Base-by-base conservation (phyloP, 2,797 vertebrate species). In the Rachycentron canadum region DNA sequence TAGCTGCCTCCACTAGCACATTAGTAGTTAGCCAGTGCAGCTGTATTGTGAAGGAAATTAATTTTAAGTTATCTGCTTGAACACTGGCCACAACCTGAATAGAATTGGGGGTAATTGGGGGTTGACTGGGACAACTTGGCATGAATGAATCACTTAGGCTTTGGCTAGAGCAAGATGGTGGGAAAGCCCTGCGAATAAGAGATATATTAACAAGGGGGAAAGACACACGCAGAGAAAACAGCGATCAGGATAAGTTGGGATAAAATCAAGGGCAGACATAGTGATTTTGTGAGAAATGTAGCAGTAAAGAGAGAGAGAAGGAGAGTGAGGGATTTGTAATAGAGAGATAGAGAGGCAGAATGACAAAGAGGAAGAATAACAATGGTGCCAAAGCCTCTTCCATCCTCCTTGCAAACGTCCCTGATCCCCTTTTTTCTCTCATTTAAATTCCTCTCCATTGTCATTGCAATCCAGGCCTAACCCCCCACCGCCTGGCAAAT, bases 371-470 rank as follows among this genome's bases (percentile, higher is more conserved):
- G 65, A 83, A 86, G 87, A 88, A 86, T 86, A 87, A 93, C 90
- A 92, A 93, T 91, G 62, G 91, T 55, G 73, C 88, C 78, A 91
- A 93, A 93, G 89, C 88, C 86, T 84, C 52, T 80, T 89, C 85
- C 83, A 88, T 86, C 91, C 92, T 89, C 69, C 90, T 69, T 87
- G 86, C 87, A 88, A 93, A 92, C 70, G 69, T 92, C 83, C 82
- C 89, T 85, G 65, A 92, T 86, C 65, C 81, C 67, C 30, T 74
- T 88, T 91, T 90, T 88, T 85, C 84, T 90, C 85, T 93, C 86
- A 93, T 93, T 94, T 90, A 92, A 91, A 94, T 93, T 90, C 85
- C 65, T 78, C 79, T 49, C 85, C 64, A 90, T 93, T 94, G 91
- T 92, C 87, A 93, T 92, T 89, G 77, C 77, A 79, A 91, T 90